These are phyloP conservation scores for Parapristionchus giblindavisi DNA, from an alignment of 2,888 invertebrate genomes.

Conservation along the genomic window DNA sequence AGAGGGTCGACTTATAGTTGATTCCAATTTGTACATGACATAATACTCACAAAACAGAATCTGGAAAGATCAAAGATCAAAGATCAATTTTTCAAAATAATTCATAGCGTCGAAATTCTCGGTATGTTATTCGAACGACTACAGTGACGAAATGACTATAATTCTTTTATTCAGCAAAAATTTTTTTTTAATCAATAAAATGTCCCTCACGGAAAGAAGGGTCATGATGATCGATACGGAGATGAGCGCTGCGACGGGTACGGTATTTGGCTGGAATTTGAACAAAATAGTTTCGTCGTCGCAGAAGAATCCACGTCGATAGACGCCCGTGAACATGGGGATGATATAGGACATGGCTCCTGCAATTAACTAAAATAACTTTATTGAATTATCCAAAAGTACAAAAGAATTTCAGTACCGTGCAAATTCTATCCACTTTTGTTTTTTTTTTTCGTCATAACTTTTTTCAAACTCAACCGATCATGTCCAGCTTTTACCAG, in stretches of 20 bases:
- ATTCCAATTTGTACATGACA: conserved; percentile 47
- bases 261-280: conserved; percentile 41
- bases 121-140: no score
- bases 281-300: conserved; percentile 53
- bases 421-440: no score
- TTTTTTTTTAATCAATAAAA: no score
- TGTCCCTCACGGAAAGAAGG: neutral
- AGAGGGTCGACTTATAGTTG: conserved; percentile 42
- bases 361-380: conserved; percentile 38
- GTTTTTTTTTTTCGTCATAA: no score
- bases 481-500: no score
- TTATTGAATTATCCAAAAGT: no score
- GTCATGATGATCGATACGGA: neutral
- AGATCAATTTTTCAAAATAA: neutral
- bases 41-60: conserved; percentile 47
- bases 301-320: conserved; percentile 55
- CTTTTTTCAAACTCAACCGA: no score
- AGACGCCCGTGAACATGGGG: conserved; percentile 46
- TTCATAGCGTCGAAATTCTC: neutral
- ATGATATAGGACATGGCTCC: conserved; percentile 46
- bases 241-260: conserved; percentile 8
- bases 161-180: no score
- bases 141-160: no score
- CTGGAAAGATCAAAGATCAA: neutral
- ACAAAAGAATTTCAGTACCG: no score